Base-by-base conservation (phyloP, 2,797 vertebrate genomes). In the Premnoplex brunnescens region DNA sequence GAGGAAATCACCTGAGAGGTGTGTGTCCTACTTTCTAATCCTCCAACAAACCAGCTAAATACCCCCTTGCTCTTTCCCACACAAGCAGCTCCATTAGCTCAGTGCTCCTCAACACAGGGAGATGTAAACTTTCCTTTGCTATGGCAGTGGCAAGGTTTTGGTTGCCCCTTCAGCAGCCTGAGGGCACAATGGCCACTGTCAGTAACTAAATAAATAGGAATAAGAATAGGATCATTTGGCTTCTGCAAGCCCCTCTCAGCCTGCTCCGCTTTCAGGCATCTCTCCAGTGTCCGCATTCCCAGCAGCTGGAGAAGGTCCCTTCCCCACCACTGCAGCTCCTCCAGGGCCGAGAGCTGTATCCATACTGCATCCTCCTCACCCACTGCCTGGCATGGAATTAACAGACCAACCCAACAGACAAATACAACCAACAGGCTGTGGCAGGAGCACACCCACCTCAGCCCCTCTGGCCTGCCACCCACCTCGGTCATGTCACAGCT, bases 31-130 rank as follows among this genome's bases (percentile, higher is more conserved):
- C 36, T 63, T 89, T 60, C 67, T 84, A 19, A 30, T 27, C 58
- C 64, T 85, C 39, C 44, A 36, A 2, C 0, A 5, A 74, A 32
- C 19, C 60, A 64, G 52, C 30, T 62, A 56, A 56, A 63, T 26
- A 36, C 22, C 15, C 14, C 16, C 27, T 28, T 26, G 24, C 43
- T 34, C 44, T 34, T 72, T 37, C 23, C 39, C 20, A 22, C 1
- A 0, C 2, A 11, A 81, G 49, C 62, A 51, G 60, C 56, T 80
- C 26, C 20, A 14, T 12, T 15, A 30, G 30, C 41, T 72, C 4
- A 1, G 6, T 9, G 39, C 24, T 48, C 6, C 36, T 18, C 37
- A 41, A 4, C 0, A 0, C 63, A 12, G 26, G 46, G 22, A 48
- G 28, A 22, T 73, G 24, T 6, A 55, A 66, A 77, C 34, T 68